Base-by-base conservation (phyloP, 1,140 invertebrate species). In the Melipona quadrifasciata region DNA sequence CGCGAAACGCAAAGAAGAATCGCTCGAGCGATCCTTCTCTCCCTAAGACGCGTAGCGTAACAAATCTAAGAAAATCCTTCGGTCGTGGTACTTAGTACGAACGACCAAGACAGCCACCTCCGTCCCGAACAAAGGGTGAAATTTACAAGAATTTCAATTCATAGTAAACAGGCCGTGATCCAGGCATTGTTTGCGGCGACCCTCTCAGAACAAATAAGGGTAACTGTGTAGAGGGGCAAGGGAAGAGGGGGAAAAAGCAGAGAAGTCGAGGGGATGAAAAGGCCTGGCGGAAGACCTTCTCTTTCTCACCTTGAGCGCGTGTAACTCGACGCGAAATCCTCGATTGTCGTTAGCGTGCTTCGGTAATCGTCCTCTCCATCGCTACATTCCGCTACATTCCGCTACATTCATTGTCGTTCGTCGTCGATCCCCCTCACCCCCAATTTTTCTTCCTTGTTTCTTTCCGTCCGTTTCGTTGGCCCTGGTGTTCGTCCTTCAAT, bases 131-230 rank as follows among this genome's bases (percentile, higher is more conserved):
- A 76, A 82, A 82, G 73, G 27, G 53, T 31, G 81, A 82, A 77
- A 82, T 82, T 82, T 82, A 77, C 81, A 82, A 67, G 81, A 82
- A 82, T 82, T 82, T 84, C 76, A 73, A 80, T 84, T 84, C 68
- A 80, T 51, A 27, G 76, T 84, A 84, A 84, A 84, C 58, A 84
- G 77, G 31, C 68, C 19, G 76, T 73, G 55, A 84, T 72, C 78
- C 77, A 19, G 21, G 67, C 51, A 84, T 84, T 80, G 82, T 80
- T 79, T 80, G 82, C 53, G 24, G 39, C 57, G 17, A 55, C 47
- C 39, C 57, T 65, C 82, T 72, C 68, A 19, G 68, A 80, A 67
- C 82, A 84, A 84, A 84, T 84, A 84, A 80, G 68, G 77, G 68
- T 73, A 61, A 70, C 68, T 17, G 4, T 24, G 16, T 14, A 3